Evolutionary conservation across 2,113 vertebrate species (phyloP).

Genomic region (Myocastor coypus): DNA sequence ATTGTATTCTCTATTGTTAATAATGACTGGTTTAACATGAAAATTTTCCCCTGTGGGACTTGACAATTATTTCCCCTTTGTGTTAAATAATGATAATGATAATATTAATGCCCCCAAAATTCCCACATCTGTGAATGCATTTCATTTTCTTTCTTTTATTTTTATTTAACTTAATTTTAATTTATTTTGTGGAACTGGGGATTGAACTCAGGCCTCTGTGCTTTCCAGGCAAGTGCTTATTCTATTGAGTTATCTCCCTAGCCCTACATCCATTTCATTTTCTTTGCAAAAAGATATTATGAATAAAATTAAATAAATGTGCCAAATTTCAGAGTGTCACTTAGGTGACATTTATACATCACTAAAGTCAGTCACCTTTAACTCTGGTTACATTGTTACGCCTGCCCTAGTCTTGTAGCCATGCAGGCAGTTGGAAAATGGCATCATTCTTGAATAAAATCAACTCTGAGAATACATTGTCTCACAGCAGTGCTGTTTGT

Average conservation of each 20-base stretch:
- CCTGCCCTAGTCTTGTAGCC: constrained; percentile 56
- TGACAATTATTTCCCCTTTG: constrained; percentile 70
- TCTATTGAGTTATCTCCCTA: too few species aligned
- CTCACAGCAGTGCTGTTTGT: constrained; percentile 46
- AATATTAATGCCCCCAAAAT: constrained; percentile 55
- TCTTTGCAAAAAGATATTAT: constrained; percentile 56
- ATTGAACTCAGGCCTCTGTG: too few species aligned
- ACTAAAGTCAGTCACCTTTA: constrained; percentile 77
- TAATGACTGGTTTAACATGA: constrained; percentile 70
- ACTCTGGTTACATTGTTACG: constrained; percentile 77
- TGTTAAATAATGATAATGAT: constrained; percentile 68
- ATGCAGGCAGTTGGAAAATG: constrained; percentile 46
- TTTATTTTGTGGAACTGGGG: too few species aligned
- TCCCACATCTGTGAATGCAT: constrained; percentile 43
- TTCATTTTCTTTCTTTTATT: background rate
- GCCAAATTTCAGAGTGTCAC: constrained; percentile 56
- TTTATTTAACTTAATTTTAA: too few species aligned
- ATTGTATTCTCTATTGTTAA: constrained; percentile 74
- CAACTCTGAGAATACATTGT: background rate
- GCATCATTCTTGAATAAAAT: constrained; percentile 65
- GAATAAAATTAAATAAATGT: constrained; percentile 56
- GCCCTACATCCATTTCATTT: background rate
- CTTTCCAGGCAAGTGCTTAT: too few species aligned
- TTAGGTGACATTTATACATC: constrained; percentile 52
- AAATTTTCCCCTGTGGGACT: constrained; percentile 68